These are phyloP conservation scores for Pseudococcus jackbeardsleyi DNA, from an alignment of 2,888 invertebrate species.

Conservation along the genomic window DNA sequence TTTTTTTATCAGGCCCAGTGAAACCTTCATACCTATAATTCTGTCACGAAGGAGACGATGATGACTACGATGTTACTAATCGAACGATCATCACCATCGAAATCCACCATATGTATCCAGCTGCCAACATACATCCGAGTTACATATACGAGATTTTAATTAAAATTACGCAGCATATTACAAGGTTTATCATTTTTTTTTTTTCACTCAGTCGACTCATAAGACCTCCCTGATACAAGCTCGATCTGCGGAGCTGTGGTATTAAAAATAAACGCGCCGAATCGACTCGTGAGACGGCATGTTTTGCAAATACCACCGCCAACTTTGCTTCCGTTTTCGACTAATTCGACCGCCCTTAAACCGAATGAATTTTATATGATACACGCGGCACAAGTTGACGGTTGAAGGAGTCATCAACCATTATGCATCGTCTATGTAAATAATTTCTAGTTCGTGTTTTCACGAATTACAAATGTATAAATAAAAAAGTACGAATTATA, in stretches of 20 bases:
- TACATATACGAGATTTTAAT: slow-evolving; percentile 27
- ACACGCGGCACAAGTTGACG: neutral
- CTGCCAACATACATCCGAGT: slow-evolving; percentile 12
- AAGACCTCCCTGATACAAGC: slow-evolving; percentile 2
- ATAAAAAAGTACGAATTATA: neutral
- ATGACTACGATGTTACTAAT: neutral
- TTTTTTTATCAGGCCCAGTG: neutral
- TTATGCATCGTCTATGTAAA: neutral
- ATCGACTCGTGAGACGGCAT: neutral
- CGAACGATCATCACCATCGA: neutral
- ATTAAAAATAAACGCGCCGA: neutral
- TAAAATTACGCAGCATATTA: slow-evolving; percentile 7
- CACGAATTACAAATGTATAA: too few species aligned
- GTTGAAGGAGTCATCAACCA: neutral
- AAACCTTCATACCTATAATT: neutral
- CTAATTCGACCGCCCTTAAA: slow-evolving; percentile 8
- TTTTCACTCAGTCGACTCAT: neutral
- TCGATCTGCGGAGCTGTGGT: too few species aligned
- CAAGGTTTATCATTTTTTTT: neutral
- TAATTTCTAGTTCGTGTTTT: neutral
- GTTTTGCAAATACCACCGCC: slow-evolving; percentile 18
- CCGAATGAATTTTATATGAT: neutral
- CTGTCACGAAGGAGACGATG: neutral
- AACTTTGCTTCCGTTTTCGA: neutral
- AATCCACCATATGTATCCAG: neutral